Percentiles rank a stretch among this genome's conserved stretches.
These are phyloP conservation scores for Thecophora atra DNA, from an alignment of 2,888 invertebrate genomes.

Conservation along the genomic window DNA sequence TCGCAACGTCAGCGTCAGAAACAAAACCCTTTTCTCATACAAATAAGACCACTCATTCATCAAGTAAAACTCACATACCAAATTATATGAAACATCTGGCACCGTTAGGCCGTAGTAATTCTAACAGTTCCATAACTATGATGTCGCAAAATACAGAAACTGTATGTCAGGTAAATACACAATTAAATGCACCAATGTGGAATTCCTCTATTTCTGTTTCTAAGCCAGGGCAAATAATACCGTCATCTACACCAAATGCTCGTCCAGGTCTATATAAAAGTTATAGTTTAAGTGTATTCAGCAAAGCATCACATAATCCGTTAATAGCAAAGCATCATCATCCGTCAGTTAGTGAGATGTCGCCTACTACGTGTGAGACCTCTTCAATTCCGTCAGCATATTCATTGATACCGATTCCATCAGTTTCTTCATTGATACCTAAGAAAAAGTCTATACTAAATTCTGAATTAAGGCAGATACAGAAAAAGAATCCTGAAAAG, in stretches of 20 bases:
- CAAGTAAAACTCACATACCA: conserved; percentile 63
- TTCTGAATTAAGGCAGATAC: conserved; percentile 46
- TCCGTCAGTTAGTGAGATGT: conserved; percentile 43
- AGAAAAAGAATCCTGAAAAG: conserved; percentile 35
- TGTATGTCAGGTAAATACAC: conserved; percentile 36
- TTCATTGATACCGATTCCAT: no score
- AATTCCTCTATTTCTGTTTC: conserved; percentile 34
- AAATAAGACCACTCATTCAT: conserved; percentile 51
- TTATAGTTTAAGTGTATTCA: conserved; percentile 64
- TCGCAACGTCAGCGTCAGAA: conserved; percentile 16
- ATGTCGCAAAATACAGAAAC: conserved; percentile 41
- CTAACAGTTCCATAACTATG: conserved; percentile 62
- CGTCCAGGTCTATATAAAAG: conserved; percentile 59
- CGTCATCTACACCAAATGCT: conserved; percentile 39
- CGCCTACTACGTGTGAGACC: conserved; percentile 36
- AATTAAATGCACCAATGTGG: conserved; percentile 28
- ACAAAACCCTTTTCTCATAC: neutral
- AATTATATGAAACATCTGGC: conserved; percentile 63
- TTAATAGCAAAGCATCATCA: conserved; percentile 47
- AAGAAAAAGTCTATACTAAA: conserved; percentile 32
- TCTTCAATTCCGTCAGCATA: conserved; percentile 60
- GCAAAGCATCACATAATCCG: conserved; percentile 48
- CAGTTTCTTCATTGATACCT: no score
- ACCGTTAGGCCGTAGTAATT: conserved; percentile 62
- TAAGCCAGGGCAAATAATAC: neutral